phyloP scores from a whole-genome alignment of 2,888 invertebrate species.

The Ernsta delagoae region DNA sequence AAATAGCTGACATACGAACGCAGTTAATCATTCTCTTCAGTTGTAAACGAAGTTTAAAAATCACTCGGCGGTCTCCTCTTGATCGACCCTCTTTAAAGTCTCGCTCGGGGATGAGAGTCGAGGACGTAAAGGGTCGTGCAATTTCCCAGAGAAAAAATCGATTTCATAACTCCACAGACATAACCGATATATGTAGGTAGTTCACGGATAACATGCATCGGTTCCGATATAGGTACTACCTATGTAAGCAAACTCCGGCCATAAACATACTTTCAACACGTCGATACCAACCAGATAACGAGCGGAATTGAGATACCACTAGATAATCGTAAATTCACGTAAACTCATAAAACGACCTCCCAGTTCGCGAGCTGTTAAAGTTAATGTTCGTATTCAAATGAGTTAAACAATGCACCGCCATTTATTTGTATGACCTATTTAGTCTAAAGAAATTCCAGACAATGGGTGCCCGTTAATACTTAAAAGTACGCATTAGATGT shows the following conservation, averaged over 20 bases:
- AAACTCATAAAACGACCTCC: slow-evolving; percentile 50
- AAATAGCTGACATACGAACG: slow-evolving; percentile 30
- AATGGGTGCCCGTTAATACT: background rate
- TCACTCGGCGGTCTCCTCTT: slow-evolving; percentile 59
- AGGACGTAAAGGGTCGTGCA: slow-evolving; percentile 44
- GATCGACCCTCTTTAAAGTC: slow-evolving; percentile 53
- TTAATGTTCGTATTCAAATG: slow-evolving; percentile 4
- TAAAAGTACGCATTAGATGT: background rate
- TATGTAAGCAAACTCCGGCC: slow-evolving; percentile 44
- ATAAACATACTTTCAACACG: slow-evolving; percentile 49
- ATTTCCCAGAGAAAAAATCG: slow-evolving; percentile 39
- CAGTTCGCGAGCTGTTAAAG: slow-evolving; percentile 41
- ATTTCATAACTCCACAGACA: slow-evolving; percentile 23
- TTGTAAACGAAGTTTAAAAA: slow-evolving; percentile 70
- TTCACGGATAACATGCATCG: slow-evolving; percentile 38
- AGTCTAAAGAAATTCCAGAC: background rate
- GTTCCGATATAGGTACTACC: slow-evolving; percentile 46
- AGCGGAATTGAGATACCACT: slow-evolving; percentile 49
- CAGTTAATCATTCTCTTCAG: slow-evolving; percentile 44
- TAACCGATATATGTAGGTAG: slow-evolving; percentile 22
- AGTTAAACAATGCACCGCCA: slow-evolving; percentile 14
- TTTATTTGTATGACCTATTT: slow-evolving; percentile 23
- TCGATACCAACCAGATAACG: slow-evolving; percentile 42
- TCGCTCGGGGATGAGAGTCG: slow-evolving; percentile 54
- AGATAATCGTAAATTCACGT: slow-evolving; percentile 44